Conservation (phyloP, 2,888 invertebrate genomes). For the Aricia artaxerxes region DNA sequence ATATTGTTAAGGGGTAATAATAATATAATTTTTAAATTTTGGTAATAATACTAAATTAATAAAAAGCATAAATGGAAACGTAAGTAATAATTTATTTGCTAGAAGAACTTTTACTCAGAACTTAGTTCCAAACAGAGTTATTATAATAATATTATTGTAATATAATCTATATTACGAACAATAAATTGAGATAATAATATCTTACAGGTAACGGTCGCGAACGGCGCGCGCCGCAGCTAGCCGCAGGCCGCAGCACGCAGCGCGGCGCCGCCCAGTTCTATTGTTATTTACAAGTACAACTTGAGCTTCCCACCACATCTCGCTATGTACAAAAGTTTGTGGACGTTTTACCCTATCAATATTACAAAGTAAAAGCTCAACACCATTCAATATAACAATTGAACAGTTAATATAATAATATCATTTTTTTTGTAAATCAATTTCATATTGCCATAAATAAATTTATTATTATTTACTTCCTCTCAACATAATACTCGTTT, state of each 20-base stretch:
- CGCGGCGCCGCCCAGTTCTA: neutral
- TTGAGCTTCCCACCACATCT: slow-evolving; percentile 3
- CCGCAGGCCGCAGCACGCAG: no score
- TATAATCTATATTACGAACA: slow-evolving; percentile 18
- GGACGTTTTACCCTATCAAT: slow-evolving; percentile 9
- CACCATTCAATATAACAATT: neutral
- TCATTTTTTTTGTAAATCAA: neutral
- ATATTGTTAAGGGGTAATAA: no score
- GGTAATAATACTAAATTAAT: neutral
- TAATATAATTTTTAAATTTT: no score
- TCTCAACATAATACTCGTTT: neutral
- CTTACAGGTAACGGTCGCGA: neutral
- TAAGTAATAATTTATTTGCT: slow-evolving; percentile 25
- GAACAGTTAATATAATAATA: neutral
- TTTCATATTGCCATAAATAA: neutral
- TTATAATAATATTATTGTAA: neutral
- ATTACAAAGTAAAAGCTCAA: slow-evolving; percentile 18
- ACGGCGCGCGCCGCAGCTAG: neutral
- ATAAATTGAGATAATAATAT: slow-evolving; percentile 18
- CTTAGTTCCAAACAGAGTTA: slow-evolving; percentile 9
- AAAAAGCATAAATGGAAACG: slow-evolving; percentile 9
- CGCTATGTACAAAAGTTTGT: slow-evolving; percentile 18
- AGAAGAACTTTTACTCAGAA: slow-evolving; percentile 21
- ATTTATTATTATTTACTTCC: neutral
- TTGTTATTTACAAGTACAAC: slow-evolving; percentile 10